Evolutionary conservation across 2,113 vertebrate species (phyloP).

Genomic region (Leuciscus idus): DNA sequence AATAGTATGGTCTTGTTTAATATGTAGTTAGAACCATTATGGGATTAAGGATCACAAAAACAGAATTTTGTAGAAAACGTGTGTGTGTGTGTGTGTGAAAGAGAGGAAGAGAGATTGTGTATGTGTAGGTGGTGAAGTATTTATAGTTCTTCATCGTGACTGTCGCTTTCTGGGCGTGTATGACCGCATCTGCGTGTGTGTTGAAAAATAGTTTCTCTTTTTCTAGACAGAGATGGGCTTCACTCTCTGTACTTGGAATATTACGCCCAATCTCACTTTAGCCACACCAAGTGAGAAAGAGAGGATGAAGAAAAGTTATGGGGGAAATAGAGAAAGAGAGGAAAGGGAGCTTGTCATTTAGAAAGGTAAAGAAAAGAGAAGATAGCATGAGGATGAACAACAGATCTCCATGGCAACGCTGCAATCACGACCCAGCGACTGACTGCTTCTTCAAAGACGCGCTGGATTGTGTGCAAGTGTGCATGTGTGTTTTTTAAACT

Average conservation of each 20-base stretch:
- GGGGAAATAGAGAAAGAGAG: slow-evolving; percentile 30
- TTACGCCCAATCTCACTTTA: slow-evolving; percentile 35
- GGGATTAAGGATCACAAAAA: not conserved
- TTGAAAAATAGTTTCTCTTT: not conserved
- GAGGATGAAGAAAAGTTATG: slow-evolving; percentile 19
- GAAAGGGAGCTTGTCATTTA: slow-evolving; percentile 46
- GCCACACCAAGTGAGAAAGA: not conserved
- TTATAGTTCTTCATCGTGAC: slow-evolving; percentile 54
- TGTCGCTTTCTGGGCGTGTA: slow-evolving; percentile 37
- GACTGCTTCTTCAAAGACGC: slow-evolving; percentile 40
- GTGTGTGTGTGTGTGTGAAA: slow-evolving; percentile 14
- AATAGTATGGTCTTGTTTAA: not conserved
- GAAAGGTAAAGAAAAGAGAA: slow-evolving; percentile 49
- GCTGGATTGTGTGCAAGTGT: slow-evolving; percentile 48
- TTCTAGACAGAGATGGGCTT: slow-evolving; percentile 22
- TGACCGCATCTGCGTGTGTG: slow-evolving; percentile 15
- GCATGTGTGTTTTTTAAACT: slow-evolving; percentile 23
- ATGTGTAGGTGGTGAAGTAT: slow-evolving; percentile 40
- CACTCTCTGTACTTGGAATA: slow-evolving; percentile 14
- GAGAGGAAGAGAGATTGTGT: slow-evolving; percentile 12
- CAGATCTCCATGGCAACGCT: slow-evolving; percentile 74
- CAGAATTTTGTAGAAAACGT: not conserved
- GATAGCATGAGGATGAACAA: slow-evolving; percentile 59
- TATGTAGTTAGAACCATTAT: slow-evolving; percentile 2
- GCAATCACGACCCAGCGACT: slow-evolving; percentile 56